Conservation (phyloP, 2,797 vertebrate species). For the Lacerta viridis region DNA sequence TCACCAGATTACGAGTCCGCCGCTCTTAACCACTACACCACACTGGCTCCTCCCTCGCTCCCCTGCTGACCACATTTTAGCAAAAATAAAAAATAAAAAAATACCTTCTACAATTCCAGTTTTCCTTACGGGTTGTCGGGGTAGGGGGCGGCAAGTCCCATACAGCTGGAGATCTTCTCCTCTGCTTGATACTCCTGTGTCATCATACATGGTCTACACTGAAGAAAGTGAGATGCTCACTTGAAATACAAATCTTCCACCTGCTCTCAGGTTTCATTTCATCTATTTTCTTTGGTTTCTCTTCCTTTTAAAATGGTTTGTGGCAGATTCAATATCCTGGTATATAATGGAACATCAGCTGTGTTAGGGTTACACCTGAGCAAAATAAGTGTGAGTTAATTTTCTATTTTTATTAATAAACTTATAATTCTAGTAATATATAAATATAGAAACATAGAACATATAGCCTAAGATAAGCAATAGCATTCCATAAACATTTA, state of each 20-base stretch:
- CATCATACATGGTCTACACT: conserved; percentile 23
- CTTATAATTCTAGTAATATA: too few species aligned
- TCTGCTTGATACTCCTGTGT: background rate
- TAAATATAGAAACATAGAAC: too few species aligned
- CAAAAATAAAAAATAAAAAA: too few species aligned
- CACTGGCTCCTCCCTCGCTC: background rate
- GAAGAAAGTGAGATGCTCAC: background rate
- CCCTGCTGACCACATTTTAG: background rate
- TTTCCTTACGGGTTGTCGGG: background rate
- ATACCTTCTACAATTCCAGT: conserved; percentile 19
- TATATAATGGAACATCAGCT: background rate
- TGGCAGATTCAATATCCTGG: background rate
- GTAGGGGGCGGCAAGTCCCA: background rate
- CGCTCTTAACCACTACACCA: too few species aligned
- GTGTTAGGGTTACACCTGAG: background rate
- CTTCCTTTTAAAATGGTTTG: conserved; percentile 5
- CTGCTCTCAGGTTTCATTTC: conserved; percentile 10
- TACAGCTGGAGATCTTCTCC: background rate
- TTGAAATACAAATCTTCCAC: background rate
- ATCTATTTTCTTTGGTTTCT: conserved; percentile 10
- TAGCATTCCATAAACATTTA: too few species aligned
- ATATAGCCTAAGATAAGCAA: too few species aligned
- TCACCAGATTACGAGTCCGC: too few species aligned
- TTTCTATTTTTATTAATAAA: too few species aligned
- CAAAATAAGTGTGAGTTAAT: background rate